A percentile compares a stretch with the other conserved stretches of the same genome.
These are phyloP conservation scores for Polydesmus complanatus DNA, from an alignment of 2,888 invertebrate species.

Conservation along the genomic window DNA sequence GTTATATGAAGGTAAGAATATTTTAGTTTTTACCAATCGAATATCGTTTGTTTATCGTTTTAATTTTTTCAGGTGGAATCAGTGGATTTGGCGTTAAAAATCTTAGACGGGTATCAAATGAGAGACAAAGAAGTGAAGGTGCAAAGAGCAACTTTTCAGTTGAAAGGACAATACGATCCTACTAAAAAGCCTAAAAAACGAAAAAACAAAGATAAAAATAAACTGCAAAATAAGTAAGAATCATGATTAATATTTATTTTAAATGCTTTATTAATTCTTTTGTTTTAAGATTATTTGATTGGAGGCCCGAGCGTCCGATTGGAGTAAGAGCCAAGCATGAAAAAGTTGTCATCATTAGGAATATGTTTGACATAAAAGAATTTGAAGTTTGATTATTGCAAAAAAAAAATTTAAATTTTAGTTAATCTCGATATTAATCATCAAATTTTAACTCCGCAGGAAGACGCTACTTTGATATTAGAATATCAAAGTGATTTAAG, in stretches of 20 bases:
- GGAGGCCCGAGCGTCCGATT: slow-evolving; percentile 83
- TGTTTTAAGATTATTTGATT: slow-evolving; percentile 62
- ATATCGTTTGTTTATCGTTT: background rate
- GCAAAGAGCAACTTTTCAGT: slow-evolving; percentile 81
- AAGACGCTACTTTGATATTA: slow-evolving; percentile 71
- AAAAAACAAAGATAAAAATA: slow-evolving; percentile 72
- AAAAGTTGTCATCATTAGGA: slow-evolving; percentile 78
- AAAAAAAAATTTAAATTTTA: slow-evolving; percentile 1
- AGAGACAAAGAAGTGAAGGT: slow-evolving; percentile 71
- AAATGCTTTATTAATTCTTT: background rate
- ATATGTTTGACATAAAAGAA: slow-evolving; percentile 74
- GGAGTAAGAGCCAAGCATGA: slow-evolving; percentile 80
- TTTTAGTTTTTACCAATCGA: background rate
- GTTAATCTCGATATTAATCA: background rate
- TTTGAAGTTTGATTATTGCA: slow-evolving; percentile 50
- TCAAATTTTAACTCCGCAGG: slow-evolving; percentile 28
- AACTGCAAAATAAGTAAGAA: slow-evolving; percentile 74
- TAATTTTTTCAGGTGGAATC: slow-evolving; percentile 57
- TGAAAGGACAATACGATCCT: slow-evolving; percentile 88
- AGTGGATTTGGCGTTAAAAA: slow-evolving; percentile 75
- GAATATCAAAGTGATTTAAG: slow-evolving; percentile 83
- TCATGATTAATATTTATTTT: no score
- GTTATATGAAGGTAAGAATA: slow-evolving; percentile 69
- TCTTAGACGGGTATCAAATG: slow-evolving; percentile 73
- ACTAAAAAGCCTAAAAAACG: slow-evolving; percentile 77